phyloP scores from a whole-genome alignment of 2,797 vertebrate species.

The Sparus aurata region DNA sequence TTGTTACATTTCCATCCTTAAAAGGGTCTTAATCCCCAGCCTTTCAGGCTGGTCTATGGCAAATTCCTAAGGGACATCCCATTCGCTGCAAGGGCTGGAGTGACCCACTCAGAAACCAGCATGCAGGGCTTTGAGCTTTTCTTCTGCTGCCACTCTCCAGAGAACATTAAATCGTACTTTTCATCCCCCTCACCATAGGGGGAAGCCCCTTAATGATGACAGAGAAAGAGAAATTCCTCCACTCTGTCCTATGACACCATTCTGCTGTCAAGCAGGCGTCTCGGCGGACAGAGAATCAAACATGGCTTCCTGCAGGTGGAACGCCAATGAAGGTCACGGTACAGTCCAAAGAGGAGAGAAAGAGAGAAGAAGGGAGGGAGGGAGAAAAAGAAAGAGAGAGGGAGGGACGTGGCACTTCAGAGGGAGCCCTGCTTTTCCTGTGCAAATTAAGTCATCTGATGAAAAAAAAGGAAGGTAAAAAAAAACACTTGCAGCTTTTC shows the following conservation, averaged over 20 bases:
- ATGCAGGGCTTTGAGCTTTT: slow-evolving; percentile 89
- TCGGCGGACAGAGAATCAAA: slow-evolving; percentile 90
- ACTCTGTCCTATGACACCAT: slow-evolving; percentile 89
- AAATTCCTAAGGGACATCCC: slow-evolving; percentile 96
- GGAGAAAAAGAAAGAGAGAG: slow-evolving; percentile 44
- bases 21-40: slow-evolving; percentile 95
- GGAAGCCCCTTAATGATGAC: slow-evolving; percentile 92
- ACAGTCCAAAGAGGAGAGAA: slow-evolving; percentile 80
- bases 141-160: slow-evolving; percentile 88
- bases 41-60: slow-evolving; percentile 91
- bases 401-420: slow-evolving; percentile 76
- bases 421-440: slow-evolving; percentile 82
- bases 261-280: slow-evolving; percentile 88
- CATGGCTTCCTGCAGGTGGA: slow-evolving; percentile 94
- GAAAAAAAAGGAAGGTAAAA: slow-evolving; percentile 75
- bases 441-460: slow-evolving; percentile 91
- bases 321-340: slow-evolving; percentile 88
- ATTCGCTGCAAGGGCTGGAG: slow-evolving; percentile 91
- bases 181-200: slow-evolving; percentile 91
- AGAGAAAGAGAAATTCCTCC: slow-evolving; percentile 94
- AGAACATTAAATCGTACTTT: slow-evolving; percentile 95
- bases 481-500: slow-evolving; percentile 54
- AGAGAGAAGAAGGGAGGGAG: slow-evolving; percentile 55
- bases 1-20: slow-evolving; percentile 97
- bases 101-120: slow-evolving; percentile 91